Percentiles rank a stretch among this genome's conserved stretches.
Conservation (phyloP, 2,113 vertebrate genomes). For the Sigmodon hispidus region DNA sequence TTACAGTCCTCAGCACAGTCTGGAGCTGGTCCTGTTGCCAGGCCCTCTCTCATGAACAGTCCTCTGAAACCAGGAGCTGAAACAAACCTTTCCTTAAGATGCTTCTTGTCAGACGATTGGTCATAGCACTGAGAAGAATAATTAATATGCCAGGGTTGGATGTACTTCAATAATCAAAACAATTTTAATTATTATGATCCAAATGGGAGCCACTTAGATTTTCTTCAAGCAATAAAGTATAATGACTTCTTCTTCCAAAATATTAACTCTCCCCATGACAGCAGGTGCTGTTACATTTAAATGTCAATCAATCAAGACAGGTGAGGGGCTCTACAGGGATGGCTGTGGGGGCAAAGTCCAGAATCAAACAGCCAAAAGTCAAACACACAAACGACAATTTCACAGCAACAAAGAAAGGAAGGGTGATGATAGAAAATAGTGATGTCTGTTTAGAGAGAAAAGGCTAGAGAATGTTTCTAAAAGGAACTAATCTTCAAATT, state of each 20-base stretch:
- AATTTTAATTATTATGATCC: conserved; percentile 30
- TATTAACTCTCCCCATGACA: not conserved
- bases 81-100: not conserved
- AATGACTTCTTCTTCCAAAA: conserved; percentile 29
- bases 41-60: not conserved
- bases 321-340: not conserved
- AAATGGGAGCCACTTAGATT: not conserved
- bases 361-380: not conserved
- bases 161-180: not conserved
- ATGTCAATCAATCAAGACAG: not conserved
- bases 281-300: not conserved
- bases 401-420: not conserved
- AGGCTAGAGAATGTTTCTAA: not conserved
- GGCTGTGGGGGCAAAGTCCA: not conserved
- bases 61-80: not conserved
- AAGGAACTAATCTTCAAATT: not conserved
- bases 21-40: not conserved
- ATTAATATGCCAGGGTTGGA: not conserved
- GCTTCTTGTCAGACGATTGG: not conserved
- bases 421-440: not conserved
- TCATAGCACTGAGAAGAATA: not conserved
- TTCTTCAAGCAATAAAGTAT: conserved; percentile 6
- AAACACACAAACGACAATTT: not conserved
- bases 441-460: not conserved
- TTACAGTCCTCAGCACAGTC: not conserved